A percentile compares a stretch with the other conserved stretches of the same genome.
Conservation (phyloP, 2,113 vertebrate species). For the Etia nguti region DNA sequence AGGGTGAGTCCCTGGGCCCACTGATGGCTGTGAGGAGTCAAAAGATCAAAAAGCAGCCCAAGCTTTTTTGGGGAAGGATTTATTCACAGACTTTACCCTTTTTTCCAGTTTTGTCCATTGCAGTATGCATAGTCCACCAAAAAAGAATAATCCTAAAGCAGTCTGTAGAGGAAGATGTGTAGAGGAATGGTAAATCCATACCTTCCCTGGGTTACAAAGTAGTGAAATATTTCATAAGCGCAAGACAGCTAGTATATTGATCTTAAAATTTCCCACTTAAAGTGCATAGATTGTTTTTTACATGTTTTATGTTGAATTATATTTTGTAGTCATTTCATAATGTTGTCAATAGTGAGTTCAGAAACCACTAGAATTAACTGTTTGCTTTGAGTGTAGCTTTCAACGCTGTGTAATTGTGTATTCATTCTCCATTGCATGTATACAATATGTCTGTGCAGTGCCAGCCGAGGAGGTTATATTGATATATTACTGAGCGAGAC, state of each 20-base stretch:
- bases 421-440: background rate
- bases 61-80: conserved; percentile 7
- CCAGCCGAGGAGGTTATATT: background rate
- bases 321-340: background rate
- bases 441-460: background rate
- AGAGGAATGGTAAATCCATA: background rate
- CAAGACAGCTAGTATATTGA: background rate
- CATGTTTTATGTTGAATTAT: background rate
- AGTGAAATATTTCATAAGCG: background rate
- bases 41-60: conserved; percentile 20
- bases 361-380: background rate
- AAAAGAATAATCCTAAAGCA: background rate
- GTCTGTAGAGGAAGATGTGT: background rate
- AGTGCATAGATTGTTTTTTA: background rate
- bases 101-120: background rate
- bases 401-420: background rate
- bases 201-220: background rate
- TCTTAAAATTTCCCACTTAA: background rate
- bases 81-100: background rate
- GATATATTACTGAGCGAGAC: background rate
- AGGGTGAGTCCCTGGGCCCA: background rate
- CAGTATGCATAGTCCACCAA: background rate
- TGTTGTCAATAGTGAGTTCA: background rate
- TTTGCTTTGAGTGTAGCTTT: background rate
- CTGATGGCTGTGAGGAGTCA: background rate